phyloP scores from a whole-genome alignment of 1,140 invertebrate genomes.

The Patella vulgata region DNA sequence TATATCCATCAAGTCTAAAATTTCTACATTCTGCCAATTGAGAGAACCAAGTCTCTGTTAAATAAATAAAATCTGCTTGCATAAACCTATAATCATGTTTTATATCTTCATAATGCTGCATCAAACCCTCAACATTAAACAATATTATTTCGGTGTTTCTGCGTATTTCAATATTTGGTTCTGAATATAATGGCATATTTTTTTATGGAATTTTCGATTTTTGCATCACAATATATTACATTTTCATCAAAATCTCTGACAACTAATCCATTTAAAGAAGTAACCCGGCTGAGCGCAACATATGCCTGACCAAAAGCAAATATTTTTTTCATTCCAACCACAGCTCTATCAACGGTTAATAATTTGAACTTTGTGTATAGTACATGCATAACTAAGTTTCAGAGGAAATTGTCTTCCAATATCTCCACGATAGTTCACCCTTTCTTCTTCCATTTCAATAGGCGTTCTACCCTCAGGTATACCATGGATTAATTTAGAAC shows the following conservation, averaged over 20 bases:
- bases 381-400: constrained; percentile 17
- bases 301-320: constrained; percentile 15
- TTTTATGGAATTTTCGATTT: background rate
- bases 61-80: constrained; percentile 3
- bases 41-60: background rate
- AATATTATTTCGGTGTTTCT: background rate
- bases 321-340: constrained; percentile 18
- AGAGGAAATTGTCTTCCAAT: constrained; percentile 20
- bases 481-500: too few relatives aligned
- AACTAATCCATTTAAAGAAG: constrained; percentile 7
- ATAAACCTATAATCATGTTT: background rate
- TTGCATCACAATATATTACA: constrained; percentile 2
- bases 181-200: background rate
- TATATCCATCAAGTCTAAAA: too few relatives aligned
- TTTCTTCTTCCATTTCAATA: too few relatives aligned
- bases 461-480: too few relatives aligned
- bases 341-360: constrained; percentile 18
- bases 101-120: constrained; percentile 9
- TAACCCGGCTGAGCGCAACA: constrained; percentile 20
- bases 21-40: too few relatives aligned
- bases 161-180: background rate
- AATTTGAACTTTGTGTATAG: constrained; percentile 33
- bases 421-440: too few relatives aligned
- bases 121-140: constrained; percentile 10
- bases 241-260: constrained; percentile 8